Conservation (phyloP, 1,140 invertebrate genomes). For the Drosophila gunungcola region DNA sequence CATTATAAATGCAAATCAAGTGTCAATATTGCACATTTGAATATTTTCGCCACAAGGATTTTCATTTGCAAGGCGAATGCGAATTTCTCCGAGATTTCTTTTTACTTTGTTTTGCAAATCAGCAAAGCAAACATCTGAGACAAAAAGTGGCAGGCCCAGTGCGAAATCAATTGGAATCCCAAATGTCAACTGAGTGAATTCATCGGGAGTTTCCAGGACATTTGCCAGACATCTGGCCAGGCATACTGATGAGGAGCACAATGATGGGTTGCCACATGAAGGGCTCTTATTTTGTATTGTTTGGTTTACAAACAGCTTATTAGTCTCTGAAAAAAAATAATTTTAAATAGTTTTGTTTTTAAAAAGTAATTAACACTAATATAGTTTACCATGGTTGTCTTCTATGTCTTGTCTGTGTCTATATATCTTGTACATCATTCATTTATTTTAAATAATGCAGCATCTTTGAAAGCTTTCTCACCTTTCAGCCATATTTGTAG, state of each 20-base stretch:
- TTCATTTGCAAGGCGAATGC: slow-evolving; percentile 68
- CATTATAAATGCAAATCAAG: slow-evolving; percentile 82
- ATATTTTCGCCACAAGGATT: slow-evolving; percentile 59
- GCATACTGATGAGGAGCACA: slow-evolving; percentile 46
- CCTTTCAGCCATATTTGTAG: no score
- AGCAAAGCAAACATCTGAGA: slow-evolving; percentile 68
- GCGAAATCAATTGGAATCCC: slow-evolving; percentile 72
- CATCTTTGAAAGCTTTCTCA: no score
- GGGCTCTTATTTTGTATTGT: not conserved
- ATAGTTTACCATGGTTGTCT: no score
- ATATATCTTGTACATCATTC: no score
- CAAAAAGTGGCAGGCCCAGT: slow-evolving; percentile 14
- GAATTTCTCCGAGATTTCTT: slow-evolving; percentile 35
- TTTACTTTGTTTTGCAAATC: slow-evolving; percentile 52
- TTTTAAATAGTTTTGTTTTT: no score
- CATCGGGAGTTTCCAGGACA: slow-evolving; percentile 43
- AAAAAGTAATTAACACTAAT: no score
- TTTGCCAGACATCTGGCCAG: slow-evolving; percentile 49
- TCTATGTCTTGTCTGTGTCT: no score
- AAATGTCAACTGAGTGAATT: slow-evolving; percentile 71
- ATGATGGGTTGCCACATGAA: slow-evolving; percentile 21
- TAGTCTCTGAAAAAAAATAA: no score
- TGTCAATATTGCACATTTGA: slow-evolving; percentile 74
- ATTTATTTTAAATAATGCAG: no score
- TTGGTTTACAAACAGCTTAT: no score